These are phyloP conservation scores for Burhinus oedicnemus DNA, from an alignment of 2,113 vertebrate species.

Conservation along the genomic window DNA sequence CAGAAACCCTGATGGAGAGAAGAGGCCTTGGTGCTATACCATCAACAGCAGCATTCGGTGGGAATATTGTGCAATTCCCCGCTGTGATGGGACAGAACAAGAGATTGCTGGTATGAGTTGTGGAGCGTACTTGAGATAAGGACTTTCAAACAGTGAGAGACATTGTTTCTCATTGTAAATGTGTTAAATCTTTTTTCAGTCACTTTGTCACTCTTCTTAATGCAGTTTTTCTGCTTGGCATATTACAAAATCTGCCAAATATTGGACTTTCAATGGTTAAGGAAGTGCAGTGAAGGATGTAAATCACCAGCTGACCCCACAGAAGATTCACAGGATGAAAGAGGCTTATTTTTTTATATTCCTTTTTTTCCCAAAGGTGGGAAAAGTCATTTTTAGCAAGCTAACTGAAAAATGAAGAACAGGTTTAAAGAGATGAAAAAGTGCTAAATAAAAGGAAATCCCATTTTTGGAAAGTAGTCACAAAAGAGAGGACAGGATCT, in stretches of 20 bases:
- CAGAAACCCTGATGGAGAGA: conserved; percentile 91
- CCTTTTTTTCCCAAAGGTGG: neutral
- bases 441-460: neutral
- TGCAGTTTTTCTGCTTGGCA: neutral
- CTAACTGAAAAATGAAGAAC: neutral
- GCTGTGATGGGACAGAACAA: conserved; percentile 69
- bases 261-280: neutral
- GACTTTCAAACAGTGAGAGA: neutral
- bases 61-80: conserved; percentile 87
- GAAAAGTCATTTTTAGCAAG: neutral
- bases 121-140: neutral
- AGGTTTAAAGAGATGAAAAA: neutral
- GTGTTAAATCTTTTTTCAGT: neutral
- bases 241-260: neutral
- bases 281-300: neutral
- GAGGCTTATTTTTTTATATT: neutral
- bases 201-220: neutral
- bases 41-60: conserved; percentile 74
- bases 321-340: neutral
- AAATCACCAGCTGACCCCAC: neutral
- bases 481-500: neutral
- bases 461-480: neutral
- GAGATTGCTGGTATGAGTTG: conserved; percentile 42
- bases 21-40: conserved; percentile 93
- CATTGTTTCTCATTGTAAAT: neutral